Evolutionary conservation across 2,888 invertebrate genomes (phyloP).

Genomic region (Phragmatobia fuliginosa): DNA sequence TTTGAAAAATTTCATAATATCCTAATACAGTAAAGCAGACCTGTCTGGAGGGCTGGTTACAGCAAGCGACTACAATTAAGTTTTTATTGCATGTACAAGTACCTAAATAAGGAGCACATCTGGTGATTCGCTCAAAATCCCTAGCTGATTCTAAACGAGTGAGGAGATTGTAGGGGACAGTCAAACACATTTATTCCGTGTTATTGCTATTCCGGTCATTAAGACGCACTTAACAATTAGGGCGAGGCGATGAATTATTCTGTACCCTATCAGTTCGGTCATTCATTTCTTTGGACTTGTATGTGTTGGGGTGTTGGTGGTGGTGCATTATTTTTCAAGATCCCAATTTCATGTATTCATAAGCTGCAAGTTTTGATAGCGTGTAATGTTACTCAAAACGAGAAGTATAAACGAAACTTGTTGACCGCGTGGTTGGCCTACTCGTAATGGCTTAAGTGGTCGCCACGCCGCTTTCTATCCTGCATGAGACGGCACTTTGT

Average conservation of each 20-base stretch:
- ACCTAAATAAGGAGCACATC: neutral
- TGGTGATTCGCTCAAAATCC: neutral
- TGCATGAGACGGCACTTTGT: no score
- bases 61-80: neutral
- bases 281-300: neutral
- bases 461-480: no score
- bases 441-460: no score
- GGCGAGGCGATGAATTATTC: neutral
- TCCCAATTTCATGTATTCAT: neutral
- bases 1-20: no score
- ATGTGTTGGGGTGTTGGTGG: neutral
- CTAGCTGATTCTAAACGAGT: neutral
- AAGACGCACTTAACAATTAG: neutral
- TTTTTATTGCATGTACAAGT: neutral
- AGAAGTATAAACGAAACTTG: neutral
- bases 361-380: neutral
- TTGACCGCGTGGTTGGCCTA: no score
- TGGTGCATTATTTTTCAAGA: no score
- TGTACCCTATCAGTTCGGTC: no score
- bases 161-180: neutral
- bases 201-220: neutral
- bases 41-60: no score
- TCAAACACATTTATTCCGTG: neutral
- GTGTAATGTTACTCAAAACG: neutral
- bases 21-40: no score